A percentile compares a stretch with the other conserved stretches of the same genome.
Conservation (phyloP, 2,113 vertebrate species). For the Cynocephalus volans region DNA sequence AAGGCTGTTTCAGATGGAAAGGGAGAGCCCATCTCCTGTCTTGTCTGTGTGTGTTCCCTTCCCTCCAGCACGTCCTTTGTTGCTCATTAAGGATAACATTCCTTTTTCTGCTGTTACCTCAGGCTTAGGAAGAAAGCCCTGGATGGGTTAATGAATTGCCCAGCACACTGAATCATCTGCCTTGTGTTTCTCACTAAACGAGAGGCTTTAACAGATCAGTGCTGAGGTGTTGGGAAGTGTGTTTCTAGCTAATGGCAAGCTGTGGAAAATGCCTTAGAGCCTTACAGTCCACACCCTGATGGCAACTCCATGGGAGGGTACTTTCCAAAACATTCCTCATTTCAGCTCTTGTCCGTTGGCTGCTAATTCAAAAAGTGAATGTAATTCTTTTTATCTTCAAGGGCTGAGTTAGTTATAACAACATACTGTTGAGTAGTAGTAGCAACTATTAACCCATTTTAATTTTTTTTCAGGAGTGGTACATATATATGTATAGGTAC, state of each 20-base stretch:
- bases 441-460: conserved; percentile 30
- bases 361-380: conserved; percentile 26
- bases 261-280: conserved; percentile 61
- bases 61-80: not conserved
- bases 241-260: conserved; percentile 76
- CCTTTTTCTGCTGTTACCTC: conserved; percentile 61
- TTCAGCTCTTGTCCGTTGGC: not conserved
- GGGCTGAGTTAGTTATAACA: not conserved
- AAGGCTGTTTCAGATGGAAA: conserved; percentile 43
- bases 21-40: not conserved
- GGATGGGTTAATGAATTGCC: conserved; percentile 77
- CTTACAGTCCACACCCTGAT: conserved; percentile 43
- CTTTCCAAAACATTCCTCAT: conserved; percentile 61
- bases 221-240: conserved; percentile 71
- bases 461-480: not conserved
- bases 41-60: conserved; percentile 42
- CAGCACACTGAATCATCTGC: conserved; percentile 76
- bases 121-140: conserved; percentile 66
- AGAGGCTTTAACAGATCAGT: conserved; percentile 77
- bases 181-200: conserved; percentile 82
- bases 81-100: conserved; percentile 48
- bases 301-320: not conserved
- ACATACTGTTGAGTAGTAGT: not conserved
- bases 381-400: not conserved
- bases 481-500: not conserved